A percentile compares a stretch with the other conserved stretches of the same genome.
These are phyloP conservation scores for Elephantulus edwardii DNA, from an alignment of 2,113 vertebrate species.

Conservation along the genomic window DNA sequence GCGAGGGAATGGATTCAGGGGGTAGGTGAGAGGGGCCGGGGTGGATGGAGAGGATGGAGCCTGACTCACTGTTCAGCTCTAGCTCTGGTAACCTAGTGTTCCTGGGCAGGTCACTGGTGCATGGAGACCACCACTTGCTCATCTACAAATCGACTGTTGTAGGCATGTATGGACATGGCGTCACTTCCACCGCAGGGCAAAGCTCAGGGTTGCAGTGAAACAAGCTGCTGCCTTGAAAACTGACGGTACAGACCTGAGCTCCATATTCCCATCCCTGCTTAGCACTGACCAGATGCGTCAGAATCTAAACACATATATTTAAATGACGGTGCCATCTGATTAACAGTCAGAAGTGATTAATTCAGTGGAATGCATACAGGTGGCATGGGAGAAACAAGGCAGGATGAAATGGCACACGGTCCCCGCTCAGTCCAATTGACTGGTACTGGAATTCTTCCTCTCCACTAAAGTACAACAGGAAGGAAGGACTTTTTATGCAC, in stretches of 20 bases:
- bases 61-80: neutral
- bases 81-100: neutral
- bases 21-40: rapidly evolving
- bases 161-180: rapidly evolving
- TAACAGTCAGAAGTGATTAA: constrained; percentile 31
- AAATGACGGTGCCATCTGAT: constrained; percentile 32
- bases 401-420: rapidly evolving
- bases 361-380: neutral
- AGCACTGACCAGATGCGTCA: neutral
- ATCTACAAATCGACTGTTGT: no score
- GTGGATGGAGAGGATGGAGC: neutral
- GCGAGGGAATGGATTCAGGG: rapidly evolving
- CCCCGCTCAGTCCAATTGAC: neutral
- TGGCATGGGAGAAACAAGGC: neutral
- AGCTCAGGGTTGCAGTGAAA: neutral
- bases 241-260: neutral
- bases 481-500: rapidly evolving
- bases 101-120: neutral
- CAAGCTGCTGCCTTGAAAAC: neutral
- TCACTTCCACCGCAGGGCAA: rapidly evolving
- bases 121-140: neutral
- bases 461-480: neutral
- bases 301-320: constrained; percentile 32
- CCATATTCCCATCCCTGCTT: neutral
- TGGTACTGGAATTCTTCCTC: neutral